Evolutionary conservation across 2,113 vertebrate species (phyloP), one percentile per base, ranked within the genome.

Genomic region (Alectura lathami): DNA sequence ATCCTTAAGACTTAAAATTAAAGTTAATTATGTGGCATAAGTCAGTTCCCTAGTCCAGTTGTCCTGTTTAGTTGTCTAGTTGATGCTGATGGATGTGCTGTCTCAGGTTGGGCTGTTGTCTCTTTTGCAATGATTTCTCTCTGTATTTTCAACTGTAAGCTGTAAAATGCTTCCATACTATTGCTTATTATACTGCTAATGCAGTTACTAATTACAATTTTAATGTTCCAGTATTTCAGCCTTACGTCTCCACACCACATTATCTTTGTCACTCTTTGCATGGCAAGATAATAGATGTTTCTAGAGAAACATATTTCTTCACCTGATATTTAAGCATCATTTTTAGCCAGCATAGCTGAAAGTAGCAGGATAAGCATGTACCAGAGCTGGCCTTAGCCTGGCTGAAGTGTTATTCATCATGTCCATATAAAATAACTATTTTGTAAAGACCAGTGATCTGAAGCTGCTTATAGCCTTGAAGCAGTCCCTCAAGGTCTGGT

Each of bases 391-490:
- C 29, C 78, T 93, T 73, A 87, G 53, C 38, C 29, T 80, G 54
- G 34, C 13, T 91, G 54, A 92, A 89, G 6, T 76, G 30, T 51
- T 83, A 82, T 92, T 94, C 64, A 83, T 92, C 77, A 91, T 26
- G 8, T 30, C 30, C 26, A 67, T 43, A 66, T 67, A 87, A 88
- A 92, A 75, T 63, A 93, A 85, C 21, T 67, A 14, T 51, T 91
- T 92, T 59, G 80, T 94, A 77, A 89, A 96, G 63, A 87, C 50
- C 42, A 59, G 76, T 77, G 67, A 74, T 86, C 67, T 94, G 85
- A 91, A 90, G 74, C 34, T 87, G 30, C 81, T 85, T 79, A 50
- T 34, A 83, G 67, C 53, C 64, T 92, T 96, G 74, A 87, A 85
- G 50, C 21, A 67, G 15, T 59, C 62, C 32, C 57, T 83, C 47